phyloP scores from a whole-genome alignment of 2,113 vertebrate genomes.

The Pimephales promelas region DNA sequence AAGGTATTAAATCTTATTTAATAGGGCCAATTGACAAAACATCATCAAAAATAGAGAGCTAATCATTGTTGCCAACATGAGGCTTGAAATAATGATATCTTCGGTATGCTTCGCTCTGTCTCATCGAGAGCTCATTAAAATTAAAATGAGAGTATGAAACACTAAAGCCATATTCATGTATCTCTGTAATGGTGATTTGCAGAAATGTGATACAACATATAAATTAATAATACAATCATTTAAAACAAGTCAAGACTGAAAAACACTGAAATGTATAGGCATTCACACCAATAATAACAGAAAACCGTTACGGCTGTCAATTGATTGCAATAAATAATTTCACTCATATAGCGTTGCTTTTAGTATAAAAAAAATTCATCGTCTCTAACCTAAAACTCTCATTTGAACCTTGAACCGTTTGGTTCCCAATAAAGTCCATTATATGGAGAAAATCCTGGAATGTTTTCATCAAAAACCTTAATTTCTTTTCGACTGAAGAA shows the following conservation, averaged over 20 bases:
- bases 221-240: neutral
- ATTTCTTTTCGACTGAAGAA: too few relatives aligned
- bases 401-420: too few relatives aligned
- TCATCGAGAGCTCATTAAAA: conserved; percentile 28
- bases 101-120: neutral
- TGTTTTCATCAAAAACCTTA: too few relatives aligned
- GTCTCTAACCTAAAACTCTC: too few relatives aligned
- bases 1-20: conserved; percentile 40
- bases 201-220: neutral
- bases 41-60: conserved; percentile 9
- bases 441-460: too few relatives aligned
- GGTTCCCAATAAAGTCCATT: too few relatives aligned
- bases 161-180: neutral
- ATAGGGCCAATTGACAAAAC: conserved; percentile 17
- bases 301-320: neutral
- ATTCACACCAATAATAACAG: neutral
- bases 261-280: neutral
- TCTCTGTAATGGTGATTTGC: conserved; percentile 23
- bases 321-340: neutral
- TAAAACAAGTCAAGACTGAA: neutral
- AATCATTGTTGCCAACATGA: conserved; percentile 17
- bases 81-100: conserved; percentile 31
- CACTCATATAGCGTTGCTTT: neutral
- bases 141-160: conserved; percentile 16
- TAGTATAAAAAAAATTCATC: neutral